Evolutionary conservation across 1,140 invertebrate species (phyloP).

Genomic region (Euura lappo): DNA sequence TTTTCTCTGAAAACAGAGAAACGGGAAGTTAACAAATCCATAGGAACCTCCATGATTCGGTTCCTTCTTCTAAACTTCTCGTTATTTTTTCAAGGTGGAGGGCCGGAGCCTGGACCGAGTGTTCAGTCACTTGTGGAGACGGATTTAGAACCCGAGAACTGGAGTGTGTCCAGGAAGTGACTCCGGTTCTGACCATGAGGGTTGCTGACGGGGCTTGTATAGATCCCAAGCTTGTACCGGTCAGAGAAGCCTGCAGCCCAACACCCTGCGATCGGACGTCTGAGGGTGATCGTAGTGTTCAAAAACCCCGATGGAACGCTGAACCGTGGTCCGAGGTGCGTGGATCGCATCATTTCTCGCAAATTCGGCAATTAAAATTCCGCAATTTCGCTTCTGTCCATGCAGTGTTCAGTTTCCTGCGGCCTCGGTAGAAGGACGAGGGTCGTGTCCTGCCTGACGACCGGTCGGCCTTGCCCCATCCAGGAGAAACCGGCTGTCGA

Average conservation of each 20-base stretch:
- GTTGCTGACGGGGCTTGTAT: constrained; percentile 57
- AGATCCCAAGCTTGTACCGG: constrained; percentile 47
- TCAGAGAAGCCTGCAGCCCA: constrained; percentile 42
- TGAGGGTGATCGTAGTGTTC: constrained; percentile 16
- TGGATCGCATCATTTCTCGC: constrained; percentile 48
- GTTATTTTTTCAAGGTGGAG: constrained; percentile 39
- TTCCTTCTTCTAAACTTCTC: neutral
- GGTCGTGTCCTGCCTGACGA: constrained; percentile 50
- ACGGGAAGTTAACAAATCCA: neutral
- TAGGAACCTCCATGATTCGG: neutral
- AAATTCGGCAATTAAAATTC: constrained; percentile 33
- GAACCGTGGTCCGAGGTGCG: constrained; percentile 44
- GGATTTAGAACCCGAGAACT: constrained; percentile 66
- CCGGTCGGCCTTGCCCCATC: constrained; percentile 38
- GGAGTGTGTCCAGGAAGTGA: constrained; percentile 60
- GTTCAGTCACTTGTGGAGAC: constrained; percentile 73
- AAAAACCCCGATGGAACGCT: constrained; percentile 48
- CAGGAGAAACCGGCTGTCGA: constrained; percentile 39
- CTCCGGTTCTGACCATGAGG: constrained; percentile 56
- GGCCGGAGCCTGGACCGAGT: constrained; percentile 57
- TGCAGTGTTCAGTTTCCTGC: constrained; percentile 49
- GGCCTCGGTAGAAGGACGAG: constrained; percentile 45
- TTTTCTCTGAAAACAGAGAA: no score
- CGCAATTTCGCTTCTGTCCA: no score
- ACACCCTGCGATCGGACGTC: constrained; percentile 33